Percentiles rank a stretch among this genome's conserved stretches.
These are phyloP conservation scores for Eolophus roseicapilla DNA, from an alignment of 2,113 vertebrate species.

Conservation along the genomic window DNA sequence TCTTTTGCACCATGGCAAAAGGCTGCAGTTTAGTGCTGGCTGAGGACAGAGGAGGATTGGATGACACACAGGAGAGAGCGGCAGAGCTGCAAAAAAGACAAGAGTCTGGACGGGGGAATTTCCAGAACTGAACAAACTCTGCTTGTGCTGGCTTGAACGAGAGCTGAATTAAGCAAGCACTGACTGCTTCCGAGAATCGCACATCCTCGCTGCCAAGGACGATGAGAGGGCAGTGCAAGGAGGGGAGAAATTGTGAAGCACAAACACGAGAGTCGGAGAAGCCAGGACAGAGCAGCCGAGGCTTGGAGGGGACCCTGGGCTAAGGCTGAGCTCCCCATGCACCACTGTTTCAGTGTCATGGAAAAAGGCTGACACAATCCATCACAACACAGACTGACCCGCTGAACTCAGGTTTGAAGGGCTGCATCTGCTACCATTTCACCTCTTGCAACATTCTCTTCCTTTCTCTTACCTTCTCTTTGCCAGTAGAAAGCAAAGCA, in stretches of 20 bases:
- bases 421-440: neutral
- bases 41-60: neutral
- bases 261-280: neutral
- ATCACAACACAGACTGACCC: fast-evolving
- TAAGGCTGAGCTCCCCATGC: neutral
- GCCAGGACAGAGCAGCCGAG: neutral
- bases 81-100: neutral
- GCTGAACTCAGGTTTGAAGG: neutral
- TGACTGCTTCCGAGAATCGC: neutral
- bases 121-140: neutral
- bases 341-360: neutral
- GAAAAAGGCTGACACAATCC: neutral
- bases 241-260: neutral
- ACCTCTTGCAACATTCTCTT: neutral
- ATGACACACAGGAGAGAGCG: neutral
- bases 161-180: neutral
- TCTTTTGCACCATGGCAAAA: neutral
- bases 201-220: neutral
- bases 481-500: neutral
- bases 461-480: fast-evolving
- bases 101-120: neutral
- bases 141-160: neutral
- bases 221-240: neutral
- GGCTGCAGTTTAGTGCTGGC: neutral
- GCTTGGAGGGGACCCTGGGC: neutral